Evolutionary conservation across 2,888 invertebrate genomes (phyloP).

Genomic region (Julus scandinavius): DNA sequence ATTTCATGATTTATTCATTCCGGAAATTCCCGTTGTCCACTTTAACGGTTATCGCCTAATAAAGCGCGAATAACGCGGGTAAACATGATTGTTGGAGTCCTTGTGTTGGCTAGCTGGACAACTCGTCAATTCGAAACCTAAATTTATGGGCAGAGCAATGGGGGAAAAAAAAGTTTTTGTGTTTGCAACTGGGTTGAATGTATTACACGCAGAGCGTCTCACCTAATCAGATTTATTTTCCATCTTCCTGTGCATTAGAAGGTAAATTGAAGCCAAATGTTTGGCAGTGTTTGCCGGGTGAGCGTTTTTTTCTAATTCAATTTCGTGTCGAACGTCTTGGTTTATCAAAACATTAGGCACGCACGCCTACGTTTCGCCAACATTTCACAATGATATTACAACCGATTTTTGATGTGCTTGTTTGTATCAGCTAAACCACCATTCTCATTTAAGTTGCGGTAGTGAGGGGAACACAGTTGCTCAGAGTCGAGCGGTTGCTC

Average conservation of each 20-base stretch:
- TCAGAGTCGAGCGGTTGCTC: too few relatives aligned
- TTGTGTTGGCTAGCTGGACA: too few relatives aligned
- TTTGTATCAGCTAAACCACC: too few relatives aligned
- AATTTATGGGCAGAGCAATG: background rate
- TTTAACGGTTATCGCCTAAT: background rate
- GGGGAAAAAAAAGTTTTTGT: background rate
- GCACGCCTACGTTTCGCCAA: background rate
- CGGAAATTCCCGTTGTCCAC: slow-evolving; percentile 31
- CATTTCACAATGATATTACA: background rate
- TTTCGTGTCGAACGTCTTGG: slow-evolving; percentile 22
- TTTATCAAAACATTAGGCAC: slow-evolving; percentile 17
- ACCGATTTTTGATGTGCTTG: background rate
- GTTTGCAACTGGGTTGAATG: background rate
- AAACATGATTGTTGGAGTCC: background rate
- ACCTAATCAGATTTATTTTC: slow-evolving; percentile 4
- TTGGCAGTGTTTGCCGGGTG: slow-evolving; percentile 5
- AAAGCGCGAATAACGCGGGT: background rate
- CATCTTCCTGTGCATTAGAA: slow-evolving; percentile 16
- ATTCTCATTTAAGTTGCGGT: too few relatives aligned
- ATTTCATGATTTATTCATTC: slow-evolving; percentile 42
- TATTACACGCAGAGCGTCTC: background rate
- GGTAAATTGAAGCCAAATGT: slow-evolving; percentile 34
- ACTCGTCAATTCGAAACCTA: background rate
- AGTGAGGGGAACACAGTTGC: too few relatives aligned
- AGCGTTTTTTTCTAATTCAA: slow-evolving; percentile 28